phyloP scores from a whole-genome alignment of 2,888 invertebrate species.

The Masnerella sp. region DNA sequence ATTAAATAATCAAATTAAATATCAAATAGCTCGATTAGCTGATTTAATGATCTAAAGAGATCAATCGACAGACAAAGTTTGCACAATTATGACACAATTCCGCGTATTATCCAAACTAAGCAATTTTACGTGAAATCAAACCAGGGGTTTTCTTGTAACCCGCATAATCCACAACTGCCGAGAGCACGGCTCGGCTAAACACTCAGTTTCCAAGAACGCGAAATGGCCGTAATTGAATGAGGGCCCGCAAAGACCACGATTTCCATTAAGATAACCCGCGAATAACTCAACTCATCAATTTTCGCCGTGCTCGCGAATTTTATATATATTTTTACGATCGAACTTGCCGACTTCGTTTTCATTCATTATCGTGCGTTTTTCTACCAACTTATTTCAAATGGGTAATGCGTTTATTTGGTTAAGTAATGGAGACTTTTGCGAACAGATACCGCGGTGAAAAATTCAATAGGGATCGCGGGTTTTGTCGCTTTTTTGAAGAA shows the following conservation, averaged over 20 bases:
- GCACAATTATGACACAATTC: too few species aligned
- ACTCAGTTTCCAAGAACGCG: neutral
- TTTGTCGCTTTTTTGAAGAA: conserved; percentile 23
- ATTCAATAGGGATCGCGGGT: neutral
- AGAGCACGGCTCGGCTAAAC: conserved; percentile 22
- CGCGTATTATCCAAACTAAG: too few species aligned
- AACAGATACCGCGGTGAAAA: conserved; percentile 6
- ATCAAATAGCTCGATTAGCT: too few species aligned
- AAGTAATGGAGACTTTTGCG: conserved; percentile 2
- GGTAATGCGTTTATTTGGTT: neutral
- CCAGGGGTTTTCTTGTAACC: too few species aligned
- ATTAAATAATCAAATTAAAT: too few species aligned
- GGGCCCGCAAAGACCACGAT: conserved; percentile 30
- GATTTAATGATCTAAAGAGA: too few species aligned
- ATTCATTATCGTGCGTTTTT: conserved; percentile 9
- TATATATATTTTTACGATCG: conserved; percentile 41
- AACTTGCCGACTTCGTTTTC: conserved; percentile 5
- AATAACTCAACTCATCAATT: conserved; percentile 51
- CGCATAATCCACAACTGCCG: conserved; percentile 32
- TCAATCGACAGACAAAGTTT: too few species aligned
- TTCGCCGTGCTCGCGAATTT: neutral
- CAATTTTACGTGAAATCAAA: too few species aligned
- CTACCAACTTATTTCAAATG: conserved; percentile 3
- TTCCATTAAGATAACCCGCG: conserved; percentile 49
- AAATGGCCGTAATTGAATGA: conserved; percentile 34